These are phyloP conservation scores for Andrena fulva DNA, from an alignment of 2,888 invertebrate genomes.

Conservation along the genomic window DNA sequence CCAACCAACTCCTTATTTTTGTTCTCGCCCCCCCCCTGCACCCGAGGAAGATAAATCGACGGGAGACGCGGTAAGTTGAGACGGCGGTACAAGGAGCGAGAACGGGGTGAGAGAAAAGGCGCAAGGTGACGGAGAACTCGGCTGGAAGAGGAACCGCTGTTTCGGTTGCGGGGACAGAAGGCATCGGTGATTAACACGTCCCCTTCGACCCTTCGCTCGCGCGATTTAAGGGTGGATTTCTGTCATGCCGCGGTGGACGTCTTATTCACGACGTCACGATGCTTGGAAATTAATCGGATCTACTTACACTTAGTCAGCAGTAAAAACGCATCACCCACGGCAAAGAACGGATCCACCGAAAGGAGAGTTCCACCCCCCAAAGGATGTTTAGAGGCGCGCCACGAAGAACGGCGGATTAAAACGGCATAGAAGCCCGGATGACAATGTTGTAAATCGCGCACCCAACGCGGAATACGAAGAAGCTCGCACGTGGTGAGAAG, in stretches of 20 bases:
- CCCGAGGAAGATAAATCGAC: slow-evolving; percentile 65
- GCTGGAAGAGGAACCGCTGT: slow-evolving; percentile 23
- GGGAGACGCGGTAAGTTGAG: slow-evolving; percentile 28
- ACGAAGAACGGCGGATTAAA: not conserved
- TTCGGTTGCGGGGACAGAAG: slow-evolving; percentile 39
- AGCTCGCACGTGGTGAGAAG: not conserved
- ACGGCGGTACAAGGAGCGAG: not conserved
- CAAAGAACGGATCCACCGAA: not conserved
- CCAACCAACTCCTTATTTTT: slow-evolving; percentile 63
- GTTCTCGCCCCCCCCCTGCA: slow-evolving; percentile 41
- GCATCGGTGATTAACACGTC: slow-evolving; percentile 43
- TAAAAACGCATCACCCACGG: no score
- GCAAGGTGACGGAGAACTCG: not conserved
- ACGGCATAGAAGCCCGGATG: not conserved
- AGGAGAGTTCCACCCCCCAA: not conserved
- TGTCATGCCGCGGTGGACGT: no score
- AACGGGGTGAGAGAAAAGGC: not conserved
- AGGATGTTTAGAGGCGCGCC: not conserved
- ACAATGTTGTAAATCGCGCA: not conserved
- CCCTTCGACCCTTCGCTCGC: not conserved
- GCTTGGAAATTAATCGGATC: not conserved
- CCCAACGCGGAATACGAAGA: not conserved
- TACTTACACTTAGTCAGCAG: no score
- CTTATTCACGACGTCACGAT: no score
- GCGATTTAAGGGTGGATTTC: not conserved